Evolutionary conservation across 2,888 invertebrate genomes (phyloP).

Genomic region (Drosophila mimetica): DNA sequence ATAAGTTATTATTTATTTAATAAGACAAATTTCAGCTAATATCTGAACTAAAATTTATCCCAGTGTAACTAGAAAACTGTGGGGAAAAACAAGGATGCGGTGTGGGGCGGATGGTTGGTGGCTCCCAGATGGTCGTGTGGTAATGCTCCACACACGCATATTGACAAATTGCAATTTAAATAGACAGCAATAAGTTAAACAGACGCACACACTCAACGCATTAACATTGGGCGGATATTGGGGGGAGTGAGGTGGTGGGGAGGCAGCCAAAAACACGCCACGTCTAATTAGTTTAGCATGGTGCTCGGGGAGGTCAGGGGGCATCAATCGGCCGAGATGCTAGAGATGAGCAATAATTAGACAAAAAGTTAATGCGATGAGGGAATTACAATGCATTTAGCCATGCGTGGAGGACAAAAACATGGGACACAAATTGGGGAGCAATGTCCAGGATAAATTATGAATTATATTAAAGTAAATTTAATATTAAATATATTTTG

Average conservation of each 20-base stretch:
- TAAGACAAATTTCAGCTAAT: no score
- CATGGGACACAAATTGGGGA: constrained; percentile 18
- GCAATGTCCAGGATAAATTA: constrained; percentile 19
- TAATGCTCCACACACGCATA: constrained; percentile 49
- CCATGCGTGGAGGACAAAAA: constrained; percentile 5
- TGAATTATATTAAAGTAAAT: constrained; percentile 13
- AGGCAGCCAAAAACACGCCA: constrained; percentile 73
- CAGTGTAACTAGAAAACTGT: constrained; percentile 8
- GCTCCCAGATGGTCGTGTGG: constrained; percentile 43
- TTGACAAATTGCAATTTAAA: constrained; percentile 81
- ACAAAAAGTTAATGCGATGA: constrained; percentile 35
- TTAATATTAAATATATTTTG: no score
- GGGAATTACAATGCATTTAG: constrained; percentile 37
- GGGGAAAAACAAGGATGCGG: background rate
- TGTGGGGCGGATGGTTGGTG: constrained; percentile 1
- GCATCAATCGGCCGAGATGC: constrained; percentile 6
- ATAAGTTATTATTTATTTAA: no score
- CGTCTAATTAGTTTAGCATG: constrained; percentile 72
- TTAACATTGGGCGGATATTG: constrained; percentile 7
- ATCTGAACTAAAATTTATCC: background rate
- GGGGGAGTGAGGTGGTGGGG: background rate
- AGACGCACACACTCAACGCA: constrained; percentile 62
- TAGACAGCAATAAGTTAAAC: constrained; percentile 80
- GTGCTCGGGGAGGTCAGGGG: constrained; percentile 20
- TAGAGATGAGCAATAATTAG: constrained; percentile 58